phyloP scores from a whole-genome alignment of 2,113 vertebrate genomes.

The Gadus macrocephalus region DNA sequence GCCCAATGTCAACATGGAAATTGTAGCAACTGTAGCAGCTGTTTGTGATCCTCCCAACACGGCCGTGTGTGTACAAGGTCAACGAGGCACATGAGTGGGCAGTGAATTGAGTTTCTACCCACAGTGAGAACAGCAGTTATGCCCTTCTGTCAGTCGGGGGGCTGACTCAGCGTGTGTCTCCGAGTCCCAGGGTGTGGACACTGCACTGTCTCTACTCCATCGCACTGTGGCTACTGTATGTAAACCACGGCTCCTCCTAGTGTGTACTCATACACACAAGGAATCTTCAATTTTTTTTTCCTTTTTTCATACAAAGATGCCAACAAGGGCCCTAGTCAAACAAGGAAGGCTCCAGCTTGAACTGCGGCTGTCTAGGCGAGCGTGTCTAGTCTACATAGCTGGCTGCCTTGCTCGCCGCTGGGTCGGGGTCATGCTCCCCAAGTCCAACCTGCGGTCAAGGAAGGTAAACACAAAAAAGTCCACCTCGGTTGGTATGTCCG shows the following conservation, averaged over 20 bases:
- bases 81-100: conserved; percentile 30
- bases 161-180: no score
- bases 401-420: background rate
- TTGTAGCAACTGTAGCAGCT: background rate
- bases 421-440: conserved; percentile 22
- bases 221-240: conserved; percentile 3
- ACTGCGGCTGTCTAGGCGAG: conserved; percentile 29
- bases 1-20: no score
- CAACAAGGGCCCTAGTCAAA: conserved; percentile 47
- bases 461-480: conserved; percentile 37
- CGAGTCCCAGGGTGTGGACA: no score
- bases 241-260: conserved; percentile 30
- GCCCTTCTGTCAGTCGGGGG: conserved; percentile 4
- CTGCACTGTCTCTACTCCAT: conserved; percentile 5
- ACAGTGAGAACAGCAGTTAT: conserved; percentile 4
- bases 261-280: conserved; percentile 21
- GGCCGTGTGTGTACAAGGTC: conserved; percentile 1
- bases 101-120: conserved; percentile 18
- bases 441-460: background rate
- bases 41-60: background rate
- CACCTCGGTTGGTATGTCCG: no score
- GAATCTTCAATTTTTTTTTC: conserved; percentile 2
- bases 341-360: conserved; percentile 39
- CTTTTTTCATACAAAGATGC: conserved; percentile 57
- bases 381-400: background rate